Conservation (phyloP, 2,797 vertebrate species). For the Sebastes vulpes region DNA sequence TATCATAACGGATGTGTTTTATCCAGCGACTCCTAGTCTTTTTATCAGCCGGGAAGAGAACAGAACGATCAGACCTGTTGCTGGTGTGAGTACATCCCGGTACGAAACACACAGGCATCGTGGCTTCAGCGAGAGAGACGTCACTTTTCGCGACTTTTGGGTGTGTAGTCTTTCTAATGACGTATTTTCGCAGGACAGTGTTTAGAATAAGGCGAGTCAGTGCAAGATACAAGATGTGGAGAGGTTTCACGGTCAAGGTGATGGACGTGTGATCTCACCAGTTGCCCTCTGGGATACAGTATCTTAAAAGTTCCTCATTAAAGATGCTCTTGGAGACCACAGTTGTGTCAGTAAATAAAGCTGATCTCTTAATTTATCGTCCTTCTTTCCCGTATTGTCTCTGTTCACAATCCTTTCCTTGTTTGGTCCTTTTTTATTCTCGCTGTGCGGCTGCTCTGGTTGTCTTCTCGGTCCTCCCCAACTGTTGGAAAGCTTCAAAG, state of each 20-base stretch:
- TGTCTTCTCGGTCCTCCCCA: slow-evolving; percentile 45
- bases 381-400: slow-evolving; percentile 4
- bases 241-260: neutral
- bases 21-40: too few relatives aligned
- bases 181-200: neutral
- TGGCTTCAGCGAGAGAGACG: too few relatives aligned
- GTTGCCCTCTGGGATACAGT: neutral
- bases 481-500: slow-evolving; percentile 64
- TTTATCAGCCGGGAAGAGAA: too few relatives aligned
- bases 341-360: neutral
- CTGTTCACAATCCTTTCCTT: slow-evolving; percentile 2
- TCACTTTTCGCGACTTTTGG: too few relatives aligned
- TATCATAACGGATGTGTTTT: too few relatives aligned
- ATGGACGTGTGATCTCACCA: neutral
- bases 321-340: neutral
- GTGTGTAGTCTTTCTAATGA: too few relatives aligned
- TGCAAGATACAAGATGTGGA: neutral
- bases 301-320: neutral
- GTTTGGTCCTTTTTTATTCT: slow-evolving; percentile 32
- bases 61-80: too few relatives aligned
- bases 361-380: neutral
- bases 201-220: neutral
- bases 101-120: too few relatives aligned
- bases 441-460: slow-evolving; percentile 28
- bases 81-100: too few relatives aligned